These are phyloP conservation scores for Ctena decussata DNA, from an alignment of 2,888 invertebrate species.

Conservation along the genomic window DNA sequence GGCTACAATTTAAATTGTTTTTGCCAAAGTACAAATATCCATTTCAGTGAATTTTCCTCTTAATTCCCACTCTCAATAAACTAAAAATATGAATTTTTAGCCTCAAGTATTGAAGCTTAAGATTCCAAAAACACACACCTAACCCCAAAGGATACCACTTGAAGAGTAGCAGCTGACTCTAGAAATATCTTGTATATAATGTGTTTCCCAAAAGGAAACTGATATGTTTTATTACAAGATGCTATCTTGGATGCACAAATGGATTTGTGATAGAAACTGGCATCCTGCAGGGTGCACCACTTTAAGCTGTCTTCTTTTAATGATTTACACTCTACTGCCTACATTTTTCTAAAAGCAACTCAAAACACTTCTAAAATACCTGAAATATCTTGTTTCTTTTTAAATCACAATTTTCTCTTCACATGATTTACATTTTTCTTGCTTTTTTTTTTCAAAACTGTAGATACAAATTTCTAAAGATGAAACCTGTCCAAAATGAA, in stretches of 20 bases:
- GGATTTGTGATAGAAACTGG: conserved; percentile 34
- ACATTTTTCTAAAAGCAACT: not conserved
- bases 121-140: not conserved
- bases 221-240: conserved; percentile 17
- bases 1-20: too few species aligned
- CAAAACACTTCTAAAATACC: not conserved
- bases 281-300: conserved; percentile 36
- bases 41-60: too few species aligned
- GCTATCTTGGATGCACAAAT: conserved; percentile 7
- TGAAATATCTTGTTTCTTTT: not conserved
- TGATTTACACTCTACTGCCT: conserved; percentile 16
- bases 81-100: too few species aligned
- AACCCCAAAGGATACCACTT: not conserved
- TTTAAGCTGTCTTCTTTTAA: conserved; percentile 20
- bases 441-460: too few species aligned
- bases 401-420: not conserved
- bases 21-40: too few species aligned
- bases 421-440: too few species aligned
- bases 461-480: too few species aligned
- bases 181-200: not conserved
- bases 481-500: too few species aligned
- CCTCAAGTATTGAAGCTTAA: too few species aligned
- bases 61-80: too few species aligned
- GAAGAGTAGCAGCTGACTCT: not conserved
- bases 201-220: conserved; percentile 8